A percentile compares a stretch with the other conserved stretches of the same genome.
Evolutionary conservation across 2,113 vertebrate genomes (phyloP).

Genomic region (Myxocyprinus asiaticus): DNA sequence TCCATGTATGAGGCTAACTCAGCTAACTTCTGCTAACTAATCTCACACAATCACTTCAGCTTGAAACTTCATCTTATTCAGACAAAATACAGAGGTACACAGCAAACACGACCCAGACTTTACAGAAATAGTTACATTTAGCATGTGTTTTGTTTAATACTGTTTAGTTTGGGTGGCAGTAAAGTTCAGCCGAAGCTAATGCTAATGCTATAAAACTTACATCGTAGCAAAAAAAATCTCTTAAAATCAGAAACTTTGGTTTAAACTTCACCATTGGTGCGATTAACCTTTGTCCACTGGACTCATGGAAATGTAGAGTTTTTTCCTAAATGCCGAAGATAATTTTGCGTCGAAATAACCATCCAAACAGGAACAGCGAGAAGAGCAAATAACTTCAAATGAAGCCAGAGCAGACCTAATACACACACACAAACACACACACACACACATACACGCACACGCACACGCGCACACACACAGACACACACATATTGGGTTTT

Average conservation of each 20-base stretch:
- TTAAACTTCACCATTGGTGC: slow-evolving; percentile 24
- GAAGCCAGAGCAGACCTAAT: slow-evolving; percentile 10
- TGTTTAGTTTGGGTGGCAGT: background rate
- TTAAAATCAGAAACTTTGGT: background rate
- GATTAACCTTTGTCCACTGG: slow-evolving; percentile 21
- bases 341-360: slow-evolving; percentile 47
- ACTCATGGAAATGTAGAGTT: background rate
- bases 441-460: no score
- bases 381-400: slow-evolving; percentile 31
- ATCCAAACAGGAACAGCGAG: slow-evolving; percentile 35
- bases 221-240: background rate
- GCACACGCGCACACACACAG: no score
- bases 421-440: background rate
- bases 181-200: slow-evolving; percentile 32
- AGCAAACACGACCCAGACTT: background rate
- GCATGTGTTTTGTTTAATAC: background rate
- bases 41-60: slow-evolving; percentile 24
- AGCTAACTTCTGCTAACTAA: slow-evolving; percentile 39
- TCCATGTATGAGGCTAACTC: slow-evolving; percentile 22
- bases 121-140: background rate
- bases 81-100: background rate
- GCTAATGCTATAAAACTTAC: background rate
- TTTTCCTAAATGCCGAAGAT: slow-evolving; percentile 22
- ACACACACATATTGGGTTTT: no score
- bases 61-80: background rate